A percentile compares a stretch with the other conserved stretches of the same genome.
These are phyloP conservation scores for Andricus grossulariae DNA, from an alignment of 1,140 invertebrate genomes.

Conservation along the genomic window DNA sequence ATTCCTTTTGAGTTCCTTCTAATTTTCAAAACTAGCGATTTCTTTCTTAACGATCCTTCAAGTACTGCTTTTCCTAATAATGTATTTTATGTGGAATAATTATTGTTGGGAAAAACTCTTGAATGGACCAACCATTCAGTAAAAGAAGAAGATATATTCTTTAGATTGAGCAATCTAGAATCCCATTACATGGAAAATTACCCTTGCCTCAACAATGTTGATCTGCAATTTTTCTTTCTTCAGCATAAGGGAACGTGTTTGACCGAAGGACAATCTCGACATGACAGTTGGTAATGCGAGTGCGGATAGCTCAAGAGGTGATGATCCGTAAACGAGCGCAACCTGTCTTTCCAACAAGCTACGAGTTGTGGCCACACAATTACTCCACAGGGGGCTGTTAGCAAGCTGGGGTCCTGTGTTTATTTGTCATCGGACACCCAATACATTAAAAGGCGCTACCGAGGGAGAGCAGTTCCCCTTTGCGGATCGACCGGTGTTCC, in stretches of 20 bases:
- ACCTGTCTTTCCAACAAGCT: conserved; percentile 27
- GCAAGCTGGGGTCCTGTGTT: conserved; percentile 6
- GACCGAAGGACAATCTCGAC: not conserved
- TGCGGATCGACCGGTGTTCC: not conserved
- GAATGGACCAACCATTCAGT: too few species aligned
- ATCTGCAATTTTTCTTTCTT: not conserved
- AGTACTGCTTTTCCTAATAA: too few species aligned
- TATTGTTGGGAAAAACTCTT: too few species aligned
- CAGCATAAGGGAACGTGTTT: not conserved
- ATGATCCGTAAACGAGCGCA: conserved; percentile 28
- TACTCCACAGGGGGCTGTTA: conserved; percentile 25
- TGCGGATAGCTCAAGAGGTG: not conserved
- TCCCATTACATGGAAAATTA: conserved; percentile 4
- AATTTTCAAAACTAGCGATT: too few species aligned
- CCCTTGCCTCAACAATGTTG: not conserved
- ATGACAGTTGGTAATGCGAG: conserved; percentile 13
- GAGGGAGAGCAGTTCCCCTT: not conserved
- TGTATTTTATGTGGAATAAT: too few species aligned
- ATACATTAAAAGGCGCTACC: conserved; percentile 26
- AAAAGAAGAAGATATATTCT: not conserved
- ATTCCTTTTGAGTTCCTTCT: too few species aligned
- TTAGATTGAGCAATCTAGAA: not conserved
- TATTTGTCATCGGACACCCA: conserved; percentile 25
- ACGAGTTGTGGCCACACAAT: conserved; percentile 24
- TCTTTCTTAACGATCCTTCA: too few species aligned